Evolutionary conservation across 2,888 invertebrate genomes (phyloP).

Genomic region (Acholoe squamosa): DNA sequence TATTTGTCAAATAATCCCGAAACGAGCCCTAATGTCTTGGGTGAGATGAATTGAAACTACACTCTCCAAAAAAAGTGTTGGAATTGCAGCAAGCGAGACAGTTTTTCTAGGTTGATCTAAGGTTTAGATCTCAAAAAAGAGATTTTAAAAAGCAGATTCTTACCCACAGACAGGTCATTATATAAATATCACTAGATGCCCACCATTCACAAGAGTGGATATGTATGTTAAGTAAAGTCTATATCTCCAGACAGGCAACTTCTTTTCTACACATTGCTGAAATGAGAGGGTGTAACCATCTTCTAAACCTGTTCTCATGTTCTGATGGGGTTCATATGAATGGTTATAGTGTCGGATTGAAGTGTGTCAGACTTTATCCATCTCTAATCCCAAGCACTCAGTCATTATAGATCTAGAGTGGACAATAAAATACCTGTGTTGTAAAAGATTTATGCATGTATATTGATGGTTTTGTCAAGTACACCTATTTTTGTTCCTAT

Average conservation of each 20-base stretch:
- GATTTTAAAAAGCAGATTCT: neutral
- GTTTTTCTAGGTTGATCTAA: neutral
- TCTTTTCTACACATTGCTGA: neutral
- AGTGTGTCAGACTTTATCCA: no score
- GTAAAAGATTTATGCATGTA: no score
- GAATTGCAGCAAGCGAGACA: neutral
- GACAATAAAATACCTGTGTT: no score
- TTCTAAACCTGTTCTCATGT: no score
- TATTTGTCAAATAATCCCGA: neutral
- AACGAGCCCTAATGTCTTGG: neutral
- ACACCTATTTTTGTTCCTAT: no score
- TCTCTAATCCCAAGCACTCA: no score
- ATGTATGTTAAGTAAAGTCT: conserved; percentile 34
- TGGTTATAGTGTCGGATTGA: no score
- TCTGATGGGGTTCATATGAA: no score
- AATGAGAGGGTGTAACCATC: neutral
- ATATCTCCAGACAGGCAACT: neutral
- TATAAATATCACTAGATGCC: neutral
- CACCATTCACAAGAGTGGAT: neutral
- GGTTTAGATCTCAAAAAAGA: no score
- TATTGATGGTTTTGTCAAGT: no score
- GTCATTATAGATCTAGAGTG: no score
- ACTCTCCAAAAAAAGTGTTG: neutral
- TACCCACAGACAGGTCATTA: neutral
- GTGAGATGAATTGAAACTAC: neutral